phyloP scores from a whole-genome alignment of 2,113 vertebrate genomes.

The Dolichotis patagonum region DNA sequence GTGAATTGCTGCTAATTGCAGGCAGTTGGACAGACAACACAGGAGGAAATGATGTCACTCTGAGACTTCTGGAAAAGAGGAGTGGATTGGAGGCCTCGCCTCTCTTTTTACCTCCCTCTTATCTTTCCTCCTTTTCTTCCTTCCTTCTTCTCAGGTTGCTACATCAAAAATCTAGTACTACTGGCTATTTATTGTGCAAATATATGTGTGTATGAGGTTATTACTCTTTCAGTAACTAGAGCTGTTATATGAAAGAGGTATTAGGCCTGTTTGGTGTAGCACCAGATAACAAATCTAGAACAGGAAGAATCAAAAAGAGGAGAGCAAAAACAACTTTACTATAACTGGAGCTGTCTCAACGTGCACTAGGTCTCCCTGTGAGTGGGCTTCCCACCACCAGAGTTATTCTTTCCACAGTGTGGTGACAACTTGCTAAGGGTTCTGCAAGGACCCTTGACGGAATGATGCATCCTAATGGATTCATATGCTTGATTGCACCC shows the following conservation, averaged over 20 bases:
- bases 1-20: neutral
- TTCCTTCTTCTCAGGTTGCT: neutral
- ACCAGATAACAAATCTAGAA: neutral
- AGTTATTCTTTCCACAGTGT: neutral
- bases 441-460: neutral
- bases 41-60: neutral
- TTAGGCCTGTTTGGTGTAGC: neutral
- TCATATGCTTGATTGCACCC: neutral
- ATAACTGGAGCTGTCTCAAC: neutral
- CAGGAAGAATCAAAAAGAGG: neutral
- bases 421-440: neutral
- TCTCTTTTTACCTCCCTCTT: accelerated
- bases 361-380: neutral
- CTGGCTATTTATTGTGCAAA: neutral
- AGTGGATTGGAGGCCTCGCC: neutral
- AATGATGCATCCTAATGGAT: neutral
- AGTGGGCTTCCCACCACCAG: neutral
- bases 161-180: neutral
- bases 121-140: neutral
- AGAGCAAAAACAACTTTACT: neutral
- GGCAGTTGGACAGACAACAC: neutral
- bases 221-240: neutral
- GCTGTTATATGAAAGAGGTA: neutral
- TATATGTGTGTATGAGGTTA: neutral
- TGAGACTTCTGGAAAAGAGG: neutral